Conservation (phyloP, 2,888 invertebrate genomes). For the Orthosia incerta region DNA sequence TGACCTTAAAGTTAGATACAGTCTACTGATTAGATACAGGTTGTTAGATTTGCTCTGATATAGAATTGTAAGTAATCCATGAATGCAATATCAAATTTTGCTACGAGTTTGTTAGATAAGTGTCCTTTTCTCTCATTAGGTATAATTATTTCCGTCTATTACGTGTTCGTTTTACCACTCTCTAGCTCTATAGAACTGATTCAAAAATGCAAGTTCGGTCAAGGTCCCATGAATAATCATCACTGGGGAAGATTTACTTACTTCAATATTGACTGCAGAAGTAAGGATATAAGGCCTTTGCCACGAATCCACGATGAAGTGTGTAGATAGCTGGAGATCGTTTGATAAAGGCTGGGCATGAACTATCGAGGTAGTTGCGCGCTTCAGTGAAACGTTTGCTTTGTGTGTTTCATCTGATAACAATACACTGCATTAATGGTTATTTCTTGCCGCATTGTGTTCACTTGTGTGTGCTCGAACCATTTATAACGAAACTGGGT, state of each 20-base stretch:
- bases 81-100: too few species aligned
- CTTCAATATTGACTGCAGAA: neutral
- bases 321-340: constrained; percentile 34
- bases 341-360: constrained; percentile 27
- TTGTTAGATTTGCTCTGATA: neutral
- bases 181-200: neutral
- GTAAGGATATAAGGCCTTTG: constrained; percentile 4
- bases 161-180: neutral
- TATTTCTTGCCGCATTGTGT: constrained; percentile 59
- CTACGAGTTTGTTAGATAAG: neutral
- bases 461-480: constrained; percentile 12
- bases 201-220: constrained; percentile 11
- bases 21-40: constrained; percentile 1
- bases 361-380: constrained; percentile 20
- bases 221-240: neutral
- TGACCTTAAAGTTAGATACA: constrained; percentile 2
- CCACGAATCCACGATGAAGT: constrained; percentile 27
- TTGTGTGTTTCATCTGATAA: constrained; percentile 68
- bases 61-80: neutral
- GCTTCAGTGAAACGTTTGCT: constrained; percentile 32
- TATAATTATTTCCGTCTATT: neutral
- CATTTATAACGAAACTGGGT: constrained; percentile 36
- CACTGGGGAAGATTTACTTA: neutral
- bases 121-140: too few species aligned
- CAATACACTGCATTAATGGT: constrained; percentile 58